These are phyloP conservation scores for Recurvirostra avosetta DNA, from an alignment of 2,113 vertebrate species.

Conservation along the genomic window DNA sequence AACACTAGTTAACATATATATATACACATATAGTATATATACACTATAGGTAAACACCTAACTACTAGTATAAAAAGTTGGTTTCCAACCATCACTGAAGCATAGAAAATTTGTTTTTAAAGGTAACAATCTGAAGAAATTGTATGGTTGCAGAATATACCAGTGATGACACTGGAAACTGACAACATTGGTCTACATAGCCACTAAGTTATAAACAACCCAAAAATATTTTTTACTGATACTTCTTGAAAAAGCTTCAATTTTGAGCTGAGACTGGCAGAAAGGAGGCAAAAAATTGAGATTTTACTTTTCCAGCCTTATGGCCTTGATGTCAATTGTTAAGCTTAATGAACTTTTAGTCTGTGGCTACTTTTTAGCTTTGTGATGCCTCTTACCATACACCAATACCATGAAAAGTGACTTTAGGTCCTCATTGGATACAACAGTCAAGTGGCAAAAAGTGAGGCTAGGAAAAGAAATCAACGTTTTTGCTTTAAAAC, in stretches of 20 bases:
- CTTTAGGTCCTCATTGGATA: not conserved
- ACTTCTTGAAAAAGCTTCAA: not conserved
- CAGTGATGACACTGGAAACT: not conserved
- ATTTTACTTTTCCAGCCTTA: not conserved
- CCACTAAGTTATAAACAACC: not conserved
- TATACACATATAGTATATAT: too few species aligned
- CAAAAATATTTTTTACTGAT: not conserved
- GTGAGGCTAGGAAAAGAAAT: not conserved
- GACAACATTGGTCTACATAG: not conserved
- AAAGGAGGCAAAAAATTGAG: not conserved
- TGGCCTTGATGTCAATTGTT: not conserved
- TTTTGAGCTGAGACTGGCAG: not conserved
- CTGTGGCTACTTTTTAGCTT: not conserved
- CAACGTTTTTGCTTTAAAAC: not conserved
- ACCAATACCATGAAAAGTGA: not conserved
- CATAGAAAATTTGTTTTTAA: not conserved
- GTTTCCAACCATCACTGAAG: not conserved
- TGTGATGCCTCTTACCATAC: not conserved
- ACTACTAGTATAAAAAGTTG: not conserved
- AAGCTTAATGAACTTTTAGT: not conserved
- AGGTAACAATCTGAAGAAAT: not conserved
- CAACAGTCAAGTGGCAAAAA: not conserved
- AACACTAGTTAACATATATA: not conserved
- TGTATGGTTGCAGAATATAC: not conserved
- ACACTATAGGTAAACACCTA: not conserved